Base-by-base conservation (phyloP, 1,140 invertebrate species). In the Proctacanthus coquilletti region DNA sequence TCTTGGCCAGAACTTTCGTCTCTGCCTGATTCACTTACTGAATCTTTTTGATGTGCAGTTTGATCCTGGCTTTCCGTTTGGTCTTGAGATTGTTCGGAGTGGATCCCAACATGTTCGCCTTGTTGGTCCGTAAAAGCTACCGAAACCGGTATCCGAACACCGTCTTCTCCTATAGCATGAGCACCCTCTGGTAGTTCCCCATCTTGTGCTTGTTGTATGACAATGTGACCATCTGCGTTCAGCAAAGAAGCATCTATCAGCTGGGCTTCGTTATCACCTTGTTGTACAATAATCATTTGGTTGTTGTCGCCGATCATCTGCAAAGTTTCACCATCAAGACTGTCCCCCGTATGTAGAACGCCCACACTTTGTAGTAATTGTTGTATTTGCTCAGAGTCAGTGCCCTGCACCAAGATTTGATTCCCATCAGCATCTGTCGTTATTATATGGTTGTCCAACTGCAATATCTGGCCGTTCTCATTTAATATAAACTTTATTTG, bases 401-500 rank as follows among this genome's bases (percentile, higher is more conserved):
- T 36, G 10, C 39, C 39, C 30, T 60, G 57, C 0, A 60, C 57
- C n/a, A 60, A 45, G 8, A 60, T 60, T 42, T 60, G 57, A 42
- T 60, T 60, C 18, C 57, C 57, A 10, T 60, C 57, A 15, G 56
- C 56, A 42, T 60, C 57, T 5, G 40, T 42, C 25, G 57, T 60
- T 6, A 60, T 32, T 30, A 60, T 60, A 39, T 60, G 57, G 34
- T 60, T 60, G 40, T 60, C 57, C 34, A 60, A 38, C 38, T 60
- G 57, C 15, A 60, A 38, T 19, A 60, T 34, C 37, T 60, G 56
- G 0, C 57, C 57, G 37, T 58, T 59, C 32, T 60, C 57, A 18
- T 60, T 60, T 15, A 60, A 45, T 32, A 60, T 60, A 11, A 60
- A 60, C 47, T 60, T 60, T n/a, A 60, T 60, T 45, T 60, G 57